Percentiles rank a stretch among this genome's conserved stretches.
These are phyloP conservation scores for Eudyptes chrysolophus DNA, from an alignment of 2,113 vertebrate species.

Conservation along the genomic window DNA sequence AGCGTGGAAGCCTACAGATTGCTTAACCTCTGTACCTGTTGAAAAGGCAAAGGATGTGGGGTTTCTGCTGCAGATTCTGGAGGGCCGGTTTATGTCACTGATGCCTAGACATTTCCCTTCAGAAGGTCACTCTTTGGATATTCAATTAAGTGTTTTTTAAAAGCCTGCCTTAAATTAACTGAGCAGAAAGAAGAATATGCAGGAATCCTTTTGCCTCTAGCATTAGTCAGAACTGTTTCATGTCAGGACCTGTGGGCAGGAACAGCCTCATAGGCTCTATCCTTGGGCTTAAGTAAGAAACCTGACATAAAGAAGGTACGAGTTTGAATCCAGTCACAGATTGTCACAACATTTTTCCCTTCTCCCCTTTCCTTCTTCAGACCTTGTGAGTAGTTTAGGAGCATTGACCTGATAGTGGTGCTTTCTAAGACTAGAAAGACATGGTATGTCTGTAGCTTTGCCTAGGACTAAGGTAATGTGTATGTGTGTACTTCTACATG, in stretches of 20 bases:
- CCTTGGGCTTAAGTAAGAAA: not conserved
- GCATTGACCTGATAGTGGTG: not conserved
- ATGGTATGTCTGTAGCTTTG: not conserved
- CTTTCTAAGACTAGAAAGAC: not conserved
- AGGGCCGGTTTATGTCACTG: fast-evolving
- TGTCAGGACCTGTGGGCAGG: not conserved
- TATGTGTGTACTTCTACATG: fast-evolving
- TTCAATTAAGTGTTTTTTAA: not conserved
- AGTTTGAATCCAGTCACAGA: not conserved
- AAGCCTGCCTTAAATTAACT: not conserved
- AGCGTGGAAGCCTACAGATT: not conserved
- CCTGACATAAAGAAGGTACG: not conserved
- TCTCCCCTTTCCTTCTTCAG: not conserved
- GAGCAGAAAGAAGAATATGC: not conserved
- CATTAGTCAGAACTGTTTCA: not conserved
- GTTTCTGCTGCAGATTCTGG: not conserved
- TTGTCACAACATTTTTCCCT: not conserved
- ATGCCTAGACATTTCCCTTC: not conserved
- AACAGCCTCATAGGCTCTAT: not conserved
- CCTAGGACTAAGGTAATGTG: not conserved
- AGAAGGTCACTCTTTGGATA: not conserved
- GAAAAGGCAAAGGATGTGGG: not conserved
- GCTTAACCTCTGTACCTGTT: not conserved
- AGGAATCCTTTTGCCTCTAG: not conserved
- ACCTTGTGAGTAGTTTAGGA: not conserved